Base-by-base conservation (phyloP, 1,140 invertebrate genomes). In the Caenorhabditis elegans region DNA sequence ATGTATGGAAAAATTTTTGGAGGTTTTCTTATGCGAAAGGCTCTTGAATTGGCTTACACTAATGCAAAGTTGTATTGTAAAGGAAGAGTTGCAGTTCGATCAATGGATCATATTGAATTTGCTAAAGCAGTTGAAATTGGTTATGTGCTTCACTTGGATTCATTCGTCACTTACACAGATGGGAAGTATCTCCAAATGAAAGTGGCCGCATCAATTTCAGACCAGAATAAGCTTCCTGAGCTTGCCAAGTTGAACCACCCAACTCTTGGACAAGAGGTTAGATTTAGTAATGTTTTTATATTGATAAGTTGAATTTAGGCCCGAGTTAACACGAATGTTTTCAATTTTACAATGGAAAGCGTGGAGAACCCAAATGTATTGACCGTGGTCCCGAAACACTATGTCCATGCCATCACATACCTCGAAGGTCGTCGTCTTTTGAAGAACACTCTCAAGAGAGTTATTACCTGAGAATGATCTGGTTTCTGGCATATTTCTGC, bases 1-100 rank as follows among this genome's bases (percentile, higher is more conserved):
- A 90, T 94, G 60, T 94, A 94, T 86, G 94, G 94, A 88, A 94
- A 94, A 86, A 93, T 95, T 51, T 95, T 95, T 90, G 94, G 94
- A 78, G 94, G 94, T 0, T 95, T 93, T 89, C 91, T 95, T 17
- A 95, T 95, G 94, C 90, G 94, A 70, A 92, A 93, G 82, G 94
- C 94, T 6, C 91, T 92, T 70, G 94, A 95, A 91, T 90, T 94
- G 22, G 93, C 93, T 46, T 94, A 92, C 92, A 92, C 93, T 17
- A 92, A 92, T 83, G 93, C 92, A 0, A 92, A 92, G 85, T 87
- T 93, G 65, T 92, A 90, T 86, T 90, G 91, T 92, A 90, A 90
- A 88, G 87, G 75, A 26, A 60, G 34, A 47, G 82, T 78, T 65
- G 43, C 90, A 80, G 86, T 93, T 13, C 89, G 92, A 47, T 92